Conservation (phyloP, 2,797 vertebrate genomes). For the Sebastes baramenuke region DNA sequence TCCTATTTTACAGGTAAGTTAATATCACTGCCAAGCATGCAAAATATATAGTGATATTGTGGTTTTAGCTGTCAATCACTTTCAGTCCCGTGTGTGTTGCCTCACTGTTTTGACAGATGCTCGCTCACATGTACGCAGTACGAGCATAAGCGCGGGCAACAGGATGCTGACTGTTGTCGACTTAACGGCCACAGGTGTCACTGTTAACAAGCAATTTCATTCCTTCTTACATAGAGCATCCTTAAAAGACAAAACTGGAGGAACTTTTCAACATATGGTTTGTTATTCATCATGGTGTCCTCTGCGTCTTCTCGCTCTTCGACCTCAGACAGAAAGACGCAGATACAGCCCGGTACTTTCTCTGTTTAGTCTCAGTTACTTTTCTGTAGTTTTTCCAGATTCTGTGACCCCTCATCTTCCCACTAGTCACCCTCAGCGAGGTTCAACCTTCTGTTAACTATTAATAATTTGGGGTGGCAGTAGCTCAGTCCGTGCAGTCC, state of each 20-base stretch:
- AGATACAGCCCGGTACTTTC: accelerated
- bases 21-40: accelerated
- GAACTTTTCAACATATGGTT: background rate
- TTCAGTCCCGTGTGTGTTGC: too few relatives aligned
- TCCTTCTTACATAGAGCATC: too few relatives aligned
- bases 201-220: too few relatives aligned
- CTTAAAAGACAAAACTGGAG: background rate
- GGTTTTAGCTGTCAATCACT: too few relatives aligned
- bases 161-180: too few relatives aligned
- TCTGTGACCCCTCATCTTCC: background rate
- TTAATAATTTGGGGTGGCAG: background rate
- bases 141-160: too few relatives aligned
- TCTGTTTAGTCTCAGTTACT: background rate
- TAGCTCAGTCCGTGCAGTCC: background rate
- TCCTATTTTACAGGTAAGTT: too few relatives aligned
- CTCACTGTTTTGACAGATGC: too few relatives aligned
- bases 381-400: background rate
- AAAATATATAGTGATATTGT: too few relatives aligned
- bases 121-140: too few relatives aligned
- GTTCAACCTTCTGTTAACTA: background rate
- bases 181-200: too few relatives aligned
- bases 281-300: background rate
- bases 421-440: background rate
- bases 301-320: background rate
- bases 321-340: too few relatives aligned